Conservation (phyloP, 2,888 invertebrate species). For the Hylaea fasciaria region DNA sequence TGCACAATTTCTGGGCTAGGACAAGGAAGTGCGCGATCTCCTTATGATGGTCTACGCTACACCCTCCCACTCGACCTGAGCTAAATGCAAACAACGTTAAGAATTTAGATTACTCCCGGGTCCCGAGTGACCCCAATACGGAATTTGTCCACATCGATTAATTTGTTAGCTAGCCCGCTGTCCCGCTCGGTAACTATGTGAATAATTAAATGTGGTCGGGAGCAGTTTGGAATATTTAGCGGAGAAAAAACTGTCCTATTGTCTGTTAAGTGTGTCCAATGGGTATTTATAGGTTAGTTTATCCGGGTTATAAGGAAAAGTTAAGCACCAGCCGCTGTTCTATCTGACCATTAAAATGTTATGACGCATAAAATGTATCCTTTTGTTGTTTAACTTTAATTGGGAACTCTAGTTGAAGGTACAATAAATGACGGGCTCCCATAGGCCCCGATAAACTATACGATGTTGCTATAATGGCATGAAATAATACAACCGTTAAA, state of each 20-base stretch:
- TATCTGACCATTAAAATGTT: not conserved
- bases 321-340: not conserved
- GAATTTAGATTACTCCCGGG: slow-evolving; percentile 47
- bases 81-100: slow-evolving; percentile 45
- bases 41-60: slow-evolving; percentile 1
- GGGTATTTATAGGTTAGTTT: not conserved
- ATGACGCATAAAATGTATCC: too few species aligned
- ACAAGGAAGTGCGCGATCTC: too few species aligned
- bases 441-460: too few species aligned
- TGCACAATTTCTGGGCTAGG: too few species aligned
- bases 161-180: slow-evolving; percentile 46
- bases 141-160: slow-evolving; percentile 60
- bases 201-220: slow-evolving; percentile 31
- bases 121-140: slow-evolving; percentile 45
- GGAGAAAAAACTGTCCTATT: slow-evolving; percentile 2
- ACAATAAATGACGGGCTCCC: too few species aligned
- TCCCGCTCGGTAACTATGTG: slow-evolving; percentile 21
- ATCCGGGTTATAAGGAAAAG: not conserved
- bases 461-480: too few species aligned
- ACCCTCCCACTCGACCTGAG: slow-evolving; percentile 12
- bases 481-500: too few species aligned
- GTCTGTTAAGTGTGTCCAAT: not conserved
- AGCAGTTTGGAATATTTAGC: slow-evolving; percentile 13
- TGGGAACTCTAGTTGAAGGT: too few species aligned
- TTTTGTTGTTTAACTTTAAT: too few species aligned